Evolutionary conservation across 2,888 invertebrate genomes (phyloP), one percentile per base, ranked within the genome.

Genomic region (Spilarctia lutea): DNA sequence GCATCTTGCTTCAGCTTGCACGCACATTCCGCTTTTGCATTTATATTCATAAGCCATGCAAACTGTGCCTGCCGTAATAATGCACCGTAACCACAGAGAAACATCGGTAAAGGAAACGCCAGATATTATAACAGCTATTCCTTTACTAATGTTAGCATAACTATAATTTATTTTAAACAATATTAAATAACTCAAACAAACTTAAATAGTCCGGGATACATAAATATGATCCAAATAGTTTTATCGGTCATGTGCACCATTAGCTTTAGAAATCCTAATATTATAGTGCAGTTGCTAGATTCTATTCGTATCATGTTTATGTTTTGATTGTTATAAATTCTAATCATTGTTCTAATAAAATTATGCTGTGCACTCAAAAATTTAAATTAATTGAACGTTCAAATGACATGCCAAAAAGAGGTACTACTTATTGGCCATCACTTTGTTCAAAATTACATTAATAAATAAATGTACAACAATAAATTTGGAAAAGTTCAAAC

Each of bases 1-100:
- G 91, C 96, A 96, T 78, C 93, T 85, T 73, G 94, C 92, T 69
- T 94, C 94, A 60, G 93, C 91, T 81, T 93, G 92, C 82, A 97
- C 96, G 93, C 97, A 97, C 87, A 96, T 93, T 89, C 97, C 97
- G 88, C 95, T 96, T 88, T 96, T 93, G 94, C 97, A 97, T 87
- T 96, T 96, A 96, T 96, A 97, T 89, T 95, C 89, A 94, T 92
- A 94, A 94, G 96, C 94, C 95, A 95, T 95, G 96, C 96, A 95
- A 90, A 90, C 84, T 90, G 92, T 90, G 93, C 94, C 94, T 94
- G 95, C 91, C 93, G 84, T 94, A 91, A 90, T 90, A 90, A 90
- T 89, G 86, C 87, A 86, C 94, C 94, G 88, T 92, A 93, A 93
- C 95, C 94, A 86, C 87, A 85, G 86, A 82, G 73, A 82, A 75